Evolutionary conservation across 2,113 vertebrate species (phyloP).

Genomic region (Bolborhynchus lineola): DNA sequence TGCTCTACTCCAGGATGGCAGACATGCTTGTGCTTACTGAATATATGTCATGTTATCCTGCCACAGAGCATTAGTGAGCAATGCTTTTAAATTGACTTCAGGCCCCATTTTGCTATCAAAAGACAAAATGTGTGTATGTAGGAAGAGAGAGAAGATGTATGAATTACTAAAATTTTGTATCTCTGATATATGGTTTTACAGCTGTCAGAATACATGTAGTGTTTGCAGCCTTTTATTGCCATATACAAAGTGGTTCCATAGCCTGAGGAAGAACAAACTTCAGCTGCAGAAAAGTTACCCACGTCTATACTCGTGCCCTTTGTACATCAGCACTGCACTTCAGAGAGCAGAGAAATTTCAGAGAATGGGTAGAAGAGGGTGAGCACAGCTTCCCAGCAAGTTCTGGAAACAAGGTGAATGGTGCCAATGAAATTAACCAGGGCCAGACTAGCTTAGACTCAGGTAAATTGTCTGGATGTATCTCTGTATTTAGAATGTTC

Average conservation of each 20-base stretch:
- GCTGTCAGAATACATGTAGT: slow-evolving; percentile 16
- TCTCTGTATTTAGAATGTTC: neutral
- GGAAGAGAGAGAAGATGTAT: neutral
- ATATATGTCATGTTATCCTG: neutral
- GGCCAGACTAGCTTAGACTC: neutral
- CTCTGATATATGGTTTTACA: slow-evolving; percentile 26
- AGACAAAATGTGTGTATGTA: neutral
- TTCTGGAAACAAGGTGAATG: neutral
- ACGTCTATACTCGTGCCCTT: neutral
- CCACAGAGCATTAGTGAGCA: neutral
- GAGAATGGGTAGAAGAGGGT: neutral
- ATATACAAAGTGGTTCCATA: neutral
- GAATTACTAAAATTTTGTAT: neutral
- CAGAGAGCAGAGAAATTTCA: neutral
- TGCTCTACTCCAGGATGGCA: neutral
- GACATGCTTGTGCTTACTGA: neutral
- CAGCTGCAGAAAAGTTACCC: neutral
- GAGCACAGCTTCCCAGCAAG: neutral
- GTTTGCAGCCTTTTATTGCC: neutral
- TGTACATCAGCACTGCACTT: neutral
- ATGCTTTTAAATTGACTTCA: neutral
- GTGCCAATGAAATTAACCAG: neutral
- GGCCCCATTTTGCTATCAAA: neutral
- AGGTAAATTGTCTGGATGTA: neutral
- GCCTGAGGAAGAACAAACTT: neutral